Base-by-base conservation (phyloP, 2,113 vertebrate species). In the Ammodytes dubius region DNA sequence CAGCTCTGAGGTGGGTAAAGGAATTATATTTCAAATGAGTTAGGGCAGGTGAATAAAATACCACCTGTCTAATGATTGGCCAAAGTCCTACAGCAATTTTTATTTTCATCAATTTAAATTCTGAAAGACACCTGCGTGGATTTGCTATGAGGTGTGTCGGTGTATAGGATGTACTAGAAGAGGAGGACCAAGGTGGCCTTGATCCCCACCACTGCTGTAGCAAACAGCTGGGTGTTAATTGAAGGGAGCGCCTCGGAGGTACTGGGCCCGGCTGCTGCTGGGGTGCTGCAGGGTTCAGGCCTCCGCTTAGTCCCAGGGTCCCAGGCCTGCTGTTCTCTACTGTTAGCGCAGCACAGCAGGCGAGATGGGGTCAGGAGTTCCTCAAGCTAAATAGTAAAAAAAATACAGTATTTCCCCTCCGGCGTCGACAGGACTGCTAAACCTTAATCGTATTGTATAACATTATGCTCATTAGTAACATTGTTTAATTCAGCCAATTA, bases 191-290 rank as follows among this genome's bases (percentile, higher is more conserved):
- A 74, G 76, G 81, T 84, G 77, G 86, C 63, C 54, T 78, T 76
- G 61, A 84, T 90, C 77, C 74, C 72, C 67, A 83, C 27, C 79
- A 57, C 74, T 85, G 81, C 68, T 75, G 83, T 84, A 69, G 64
- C 57, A 86, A 94, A 90, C 91, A 91, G 89, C 88, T 92, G 89
- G 89, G 85, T 89, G 80, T 82, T 91, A 91, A 92, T 91, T 91
- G 91, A 86, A 68, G 77, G 52, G 78, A 91, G 89, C 84, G 77
- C 68, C 88, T 91, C 72, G 0, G 80, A 84, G 85, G 82, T 70
- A 74, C 80, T 72, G 88, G 83, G 79, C 86, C 77, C 58, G 60
- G 88, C 82, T 78, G 74, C 83, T 88, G 88, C 78, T 54, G 80
- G 69, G 74, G 66, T 70, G 65, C 77, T 42, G 63, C 85, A 68